Evolutionary conservation across 1,140 invertebrate genomes (phyloP).

Genomic region (Eciton burchellii): DNA sequence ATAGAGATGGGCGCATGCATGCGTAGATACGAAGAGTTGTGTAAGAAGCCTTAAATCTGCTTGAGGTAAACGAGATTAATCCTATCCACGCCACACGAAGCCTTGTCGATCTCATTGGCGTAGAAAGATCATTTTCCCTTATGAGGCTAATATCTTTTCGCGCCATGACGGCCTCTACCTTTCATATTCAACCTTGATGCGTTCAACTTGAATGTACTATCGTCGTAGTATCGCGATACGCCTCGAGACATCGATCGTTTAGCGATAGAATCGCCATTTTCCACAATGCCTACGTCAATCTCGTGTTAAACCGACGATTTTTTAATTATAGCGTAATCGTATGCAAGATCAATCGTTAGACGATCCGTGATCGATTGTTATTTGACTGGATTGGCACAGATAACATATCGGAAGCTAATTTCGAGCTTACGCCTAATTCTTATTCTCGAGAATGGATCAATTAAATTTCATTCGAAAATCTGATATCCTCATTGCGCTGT

Average conservation of each 20-base stretch:
- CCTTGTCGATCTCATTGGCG: constrained; percentile 82
- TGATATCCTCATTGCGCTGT: background rate
- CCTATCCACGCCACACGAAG: constrained; percentile 81
- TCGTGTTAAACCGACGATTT: background rate
- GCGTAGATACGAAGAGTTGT: constrained; percentile 79
- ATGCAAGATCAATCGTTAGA: constrained; percentile 4
- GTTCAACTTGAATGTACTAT: background rate
- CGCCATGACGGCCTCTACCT: constrained; percentile 47
- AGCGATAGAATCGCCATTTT: background rate
- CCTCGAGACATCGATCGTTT: constrained; percentile 42
- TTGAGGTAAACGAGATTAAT: constrained; percentile 85
- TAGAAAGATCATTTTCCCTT: constrained; percentile 71
- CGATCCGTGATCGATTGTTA: background rate
- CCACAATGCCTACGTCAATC: background rate
- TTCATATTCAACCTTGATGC: constrained; percentile 9
- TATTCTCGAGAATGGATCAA: background rate
- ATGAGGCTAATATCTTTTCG: constrained; percentile 61
- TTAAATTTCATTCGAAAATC: background rate
- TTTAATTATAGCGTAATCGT: background rate
- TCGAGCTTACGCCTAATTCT: background rate
- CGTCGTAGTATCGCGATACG: constrained; percentile 5
- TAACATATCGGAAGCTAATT: background rate
- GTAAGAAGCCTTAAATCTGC: constrained; percentile 85
- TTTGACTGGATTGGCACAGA: background rate
- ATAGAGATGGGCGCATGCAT: constrained; percentile 48